A percentile compares a stretch with the other conserved stretches of the same genome.
Evolutionary conservation across 2,113 vertebrate genomes (phyloP).

Genomic region (Rissa tridactyla): DNA sequence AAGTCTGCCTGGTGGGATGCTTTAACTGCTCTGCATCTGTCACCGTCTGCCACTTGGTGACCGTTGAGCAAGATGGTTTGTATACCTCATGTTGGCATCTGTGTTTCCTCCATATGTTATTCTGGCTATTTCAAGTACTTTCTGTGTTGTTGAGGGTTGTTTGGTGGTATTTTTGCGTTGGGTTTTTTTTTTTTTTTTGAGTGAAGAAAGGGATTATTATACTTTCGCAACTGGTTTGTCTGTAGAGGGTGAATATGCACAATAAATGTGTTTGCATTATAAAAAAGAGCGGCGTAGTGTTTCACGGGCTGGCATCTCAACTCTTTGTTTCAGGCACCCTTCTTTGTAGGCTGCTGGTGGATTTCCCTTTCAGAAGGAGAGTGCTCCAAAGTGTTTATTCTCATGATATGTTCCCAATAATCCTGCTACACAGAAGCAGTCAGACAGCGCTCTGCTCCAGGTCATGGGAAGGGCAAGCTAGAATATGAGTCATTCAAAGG

Average conservation of each 20-base stretch:
- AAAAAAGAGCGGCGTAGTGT: background rate
- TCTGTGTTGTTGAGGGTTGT: background rate
- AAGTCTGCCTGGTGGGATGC: background rate
- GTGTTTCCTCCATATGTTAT: background rate
- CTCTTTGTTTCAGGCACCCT: background rate
- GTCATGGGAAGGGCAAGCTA: background rate
- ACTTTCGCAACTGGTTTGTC: background rate
- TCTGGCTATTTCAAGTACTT: background rate
- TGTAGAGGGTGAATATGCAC: background rate
- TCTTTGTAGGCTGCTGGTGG: background rate
- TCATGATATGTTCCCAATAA: background rate
- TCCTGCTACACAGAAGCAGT: background rate
- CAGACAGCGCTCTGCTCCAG: background rate
- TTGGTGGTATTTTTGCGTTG: background rate
- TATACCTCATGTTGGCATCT: background rate
- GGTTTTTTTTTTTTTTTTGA: too few species aligned
- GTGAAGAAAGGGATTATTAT: background rate
- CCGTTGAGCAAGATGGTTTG: background rate
- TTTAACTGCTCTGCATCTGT: background rate
- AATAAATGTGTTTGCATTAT: background rate
- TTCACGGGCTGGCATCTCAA: background rate
- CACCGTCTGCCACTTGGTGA: background rate
- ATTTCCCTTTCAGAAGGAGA: background rate
- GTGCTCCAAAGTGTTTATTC: background rate
- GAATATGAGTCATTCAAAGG: background rate